These are phyloP conservation scores for Sigmodon hispidus DNA, from an alignment of 2,113 vertebrate genomes.

Conservation along the genomic window DNA sequence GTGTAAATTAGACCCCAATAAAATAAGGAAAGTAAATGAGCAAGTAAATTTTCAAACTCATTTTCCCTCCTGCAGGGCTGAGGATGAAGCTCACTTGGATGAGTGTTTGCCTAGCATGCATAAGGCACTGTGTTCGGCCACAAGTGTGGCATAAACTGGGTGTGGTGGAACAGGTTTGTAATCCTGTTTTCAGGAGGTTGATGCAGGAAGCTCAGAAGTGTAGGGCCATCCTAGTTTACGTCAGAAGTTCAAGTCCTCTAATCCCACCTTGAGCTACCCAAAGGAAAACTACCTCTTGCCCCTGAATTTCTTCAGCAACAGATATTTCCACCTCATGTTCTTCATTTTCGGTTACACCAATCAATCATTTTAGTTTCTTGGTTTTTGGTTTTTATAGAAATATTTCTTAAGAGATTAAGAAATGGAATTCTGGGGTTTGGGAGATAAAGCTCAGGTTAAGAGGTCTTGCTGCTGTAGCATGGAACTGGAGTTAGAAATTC, in stretches of 20 bases:
- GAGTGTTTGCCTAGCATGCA: background rate
- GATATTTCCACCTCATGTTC: background rate
- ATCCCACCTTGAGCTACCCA: background rate
- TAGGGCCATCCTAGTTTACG: background rate
- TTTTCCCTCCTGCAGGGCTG: background rate
- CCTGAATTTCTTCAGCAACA: background rate
- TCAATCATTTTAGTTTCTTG: background rate
- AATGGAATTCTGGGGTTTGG: background rate
- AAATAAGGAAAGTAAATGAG: background rate
- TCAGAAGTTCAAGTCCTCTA: background rate
- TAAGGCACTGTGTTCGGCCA: background rate
- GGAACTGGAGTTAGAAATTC: background rate
- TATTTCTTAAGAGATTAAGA: background rate
- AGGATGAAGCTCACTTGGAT: background rate
- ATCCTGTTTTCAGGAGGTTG: background rate
- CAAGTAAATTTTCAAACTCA: background rate
- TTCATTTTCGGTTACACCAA: background rate
- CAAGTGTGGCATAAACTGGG: background rate
- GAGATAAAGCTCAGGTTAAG: too few species aligned
- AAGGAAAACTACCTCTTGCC: background rate
- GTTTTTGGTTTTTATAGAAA: background rate
- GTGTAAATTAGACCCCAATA: background rate
- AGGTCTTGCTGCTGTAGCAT: background rate
- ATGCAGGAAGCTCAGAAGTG: background rate
- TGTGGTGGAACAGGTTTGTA: background rate